Conservation (phyloP, 2,113 vertebrate genomes). For the Actenoides lindsayi region DNA sequence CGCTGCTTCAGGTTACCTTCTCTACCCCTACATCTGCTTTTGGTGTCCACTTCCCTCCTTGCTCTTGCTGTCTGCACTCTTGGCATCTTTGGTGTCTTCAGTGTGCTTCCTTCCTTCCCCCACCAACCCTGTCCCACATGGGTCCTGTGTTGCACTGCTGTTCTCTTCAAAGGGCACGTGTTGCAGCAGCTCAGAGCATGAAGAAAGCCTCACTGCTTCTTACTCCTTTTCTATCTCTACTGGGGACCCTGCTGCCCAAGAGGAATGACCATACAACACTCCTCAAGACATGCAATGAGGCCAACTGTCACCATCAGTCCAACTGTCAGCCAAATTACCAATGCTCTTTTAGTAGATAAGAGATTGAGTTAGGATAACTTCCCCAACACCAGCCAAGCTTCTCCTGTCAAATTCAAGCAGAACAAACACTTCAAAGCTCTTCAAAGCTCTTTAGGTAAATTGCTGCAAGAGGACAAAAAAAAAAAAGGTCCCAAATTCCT, state of each 20-base stretch:
- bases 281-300: background rate
- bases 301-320: background rate
- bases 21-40: accelerated
- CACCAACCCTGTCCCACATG: accelerated
- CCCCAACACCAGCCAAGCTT: background rate
- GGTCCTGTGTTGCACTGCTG: background rate
- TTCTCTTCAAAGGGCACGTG: accelerated
- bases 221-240: background rate
- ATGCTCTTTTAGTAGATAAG: background rate
- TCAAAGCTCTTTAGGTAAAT: background rate
- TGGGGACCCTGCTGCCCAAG: background rate
- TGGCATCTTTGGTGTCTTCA: background rate
- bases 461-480: background rate
- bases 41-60: background rate
- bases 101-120: background rate
- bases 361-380: background rate
- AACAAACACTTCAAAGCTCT: background rate
- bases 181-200: background rate
- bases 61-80: accelerated
- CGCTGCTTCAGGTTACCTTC: background rate
- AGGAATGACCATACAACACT: background rate
- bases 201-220: background rate
- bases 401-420: background rate
- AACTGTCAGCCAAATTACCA: background rate
- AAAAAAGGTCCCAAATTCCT: background rate